A percentile compares a stretch with the other conserved stretches of the same genome.
Conservation (phyloP, 2,888 invertebrate species). For the Zygogramma bicolorata region DNA sequence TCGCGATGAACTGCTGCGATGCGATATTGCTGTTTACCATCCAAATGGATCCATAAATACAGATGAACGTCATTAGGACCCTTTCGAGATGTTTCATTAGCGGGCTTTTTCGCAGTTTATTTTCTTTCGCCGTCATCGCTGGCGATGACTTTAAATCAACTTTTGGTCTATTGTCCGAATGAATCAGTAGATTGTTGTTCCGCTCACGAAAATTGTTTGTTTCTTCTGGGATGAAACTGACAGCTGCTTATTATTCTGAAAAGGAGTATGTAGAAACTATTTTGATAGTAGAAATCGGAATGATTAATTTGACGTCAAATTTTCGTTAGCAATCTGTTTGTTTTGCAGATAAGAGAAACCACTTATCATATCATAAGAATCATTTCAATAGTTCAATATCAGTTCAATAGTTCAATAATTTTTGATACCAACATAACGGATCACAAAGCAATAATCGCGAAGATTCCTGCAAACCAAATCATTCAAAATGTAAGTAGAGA, state of each 20-base stretch:
- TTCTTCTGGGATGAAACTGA: background rate
- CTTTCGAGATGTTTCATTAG: constrained; percentile 40
- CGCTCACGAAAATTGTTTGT: background rate
- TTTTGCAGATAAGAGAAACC: too few relatives aligned
- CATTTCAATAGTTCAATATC: too few relatives aligned
- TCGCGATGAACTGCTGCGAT: background rate
- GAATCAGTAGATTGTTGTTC: background rate
- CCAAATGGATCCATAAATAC: constrained; percentile 44
- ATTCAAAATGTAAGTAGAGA: too few relatives aligned
- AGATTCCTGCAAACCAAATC: too few relatives aligned
- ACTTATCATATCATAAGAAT: too few relatives aligned
- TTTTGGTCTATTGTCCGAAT: constrained; percentile 11
- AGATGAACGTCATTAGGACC: constrained; percentile 37
- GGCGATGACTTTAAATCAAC: constrained; percentile 29
- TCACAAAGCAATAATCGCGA: too few relatives aligned
- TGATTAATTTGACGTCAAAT: too few relatives aligned
- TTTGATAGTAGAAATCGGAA: too few relatives aligned
- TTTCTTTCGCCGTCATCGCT: constrained; percentile 24
- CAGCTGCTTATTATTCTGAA: background rate
- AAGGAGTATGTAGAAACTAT: too few relatives aligned
- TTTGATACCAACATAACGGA: too few relatives aligned
- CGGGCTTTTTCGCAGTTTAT: constrained; percentile 29
- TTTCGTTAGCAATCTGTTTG: too few relatives aligned
- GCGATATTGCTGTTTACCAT: constrained; percentile 37
- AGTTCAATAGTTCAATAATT: too few relatives aligned